Percentiles rank a stretch among this genome's conserved stretches.
phyloP scores from a whole-genome alignment of 2,797 vertebrate genomes.

The Sylvia borin region DNA sequence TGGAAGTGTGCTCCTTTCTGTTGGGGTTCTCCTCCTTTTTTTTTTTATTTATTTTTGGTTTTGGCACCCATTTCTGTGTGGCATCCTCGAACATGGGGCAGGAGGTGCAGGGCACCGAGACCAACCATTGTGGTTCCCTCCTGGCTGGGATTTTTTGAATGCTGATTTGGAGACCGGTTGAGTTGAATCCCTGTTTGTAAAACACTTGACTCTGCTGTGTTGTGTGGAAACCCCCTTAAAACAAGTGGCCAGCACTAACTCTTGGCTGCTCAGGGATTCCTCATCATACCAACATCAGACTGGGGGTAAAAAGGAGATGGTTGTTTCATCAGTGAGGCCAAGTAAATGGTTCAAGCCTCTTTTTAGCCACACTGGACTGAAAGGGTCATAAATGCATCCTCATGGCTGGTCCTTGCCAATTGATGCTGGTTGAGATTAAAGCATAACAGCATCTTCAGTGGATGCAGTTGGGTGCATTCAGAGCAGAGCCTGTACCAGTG shows the following conservation, averaged over 20 bases:
- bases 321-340: not conserved
- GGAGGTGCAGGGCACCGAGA: not conserved
- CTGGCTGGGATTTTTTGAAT: not conserved
- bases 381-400: not conserved
- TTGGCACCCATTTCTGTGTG: not conserved
- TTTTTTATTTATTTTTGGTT: not conserved
- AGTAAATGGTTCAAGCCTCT: constrained; percentile 31
- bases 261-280: not conserved
- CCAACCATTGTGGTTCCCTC: not conserved
- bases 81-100: not conserved
- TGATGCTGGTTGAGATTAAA: not conserved
- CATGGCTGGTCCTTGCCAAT: not conserved
- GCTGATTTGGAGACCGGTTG: not conserved
- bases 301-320: not conserved
- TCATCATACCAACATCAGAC: not conserved
- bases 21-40: not conserved
- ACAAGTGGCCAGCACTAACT: not conserved
- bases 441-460: not conserved
- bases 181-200: not conserved
- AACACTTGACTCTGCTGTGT: not conserved
- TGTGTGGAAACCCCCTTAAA: not conserved
- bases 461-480: not conserved
- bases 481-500: not conserved
- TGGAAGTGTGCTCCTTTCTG: not conserved
- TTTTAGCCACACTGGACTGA: not conserved